Evolutionary conservation across 2,797 vertebrate species (phyloP), one percentile per base, ranked within the genome.

Genomic region (Ibycter americanus): DNA sequence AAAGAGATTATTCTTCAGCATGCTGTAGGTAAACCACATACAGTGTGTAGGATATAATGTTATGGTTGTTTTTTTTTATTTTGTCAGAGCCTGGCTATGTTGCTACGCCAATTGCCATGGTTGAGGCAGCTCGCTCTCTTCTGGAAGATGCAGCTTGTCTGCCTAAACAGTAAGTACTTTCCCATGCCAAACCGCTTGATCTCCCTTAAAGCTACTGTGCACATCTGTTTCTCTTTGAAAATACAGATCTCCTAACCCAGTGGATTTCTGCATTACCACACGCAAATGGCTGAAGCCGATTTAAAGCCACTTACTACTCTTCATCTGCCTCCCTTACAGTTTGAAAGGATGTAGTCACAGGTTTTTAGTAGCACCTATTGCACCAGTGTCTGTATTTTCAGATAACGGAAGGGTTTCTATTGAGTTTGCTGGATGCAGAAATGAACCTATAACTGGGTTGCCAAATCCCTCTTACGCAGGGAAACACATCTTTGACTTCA

Each of bases 101-200:
- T 83, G 97, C 99, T 68, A 99, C 99, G 4, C 98, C 99, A 72
- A 99, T 99, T 68, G 98, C 98, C 76, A 99, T 99, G 99, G 99
- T 99, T 47, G 99, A 99, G 88, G 99, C 99, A 44, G 99, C 98
- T 78, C 72, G 99, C 12, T 99, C 99, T 27, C 97, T 99, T 89
- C 98, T 99, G 70, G 99, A 98, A 9, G 99, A 99, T 81, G 51
- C 97, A 29, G 72, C 97, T n/a, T 97, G 96, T 63, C 97, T 99
- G 96, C 99, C 99, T 58, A 98, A 99, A 95, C 96, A 32, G 99
- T 99, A 93, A 98, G 99, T 97, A 32, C 31, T 58, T 65, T n/a
- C 6, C 34, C 18, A 4, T 21, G 32, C 51, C 76, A 42, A 59
- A 46, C 32, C 89, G 29, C 32, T 34, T 51, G 19, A 31, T 47